phyloP scores from a whole-genome alignment of 2,888 invertebrate species.

The Nomada ruficornis region DNA sequence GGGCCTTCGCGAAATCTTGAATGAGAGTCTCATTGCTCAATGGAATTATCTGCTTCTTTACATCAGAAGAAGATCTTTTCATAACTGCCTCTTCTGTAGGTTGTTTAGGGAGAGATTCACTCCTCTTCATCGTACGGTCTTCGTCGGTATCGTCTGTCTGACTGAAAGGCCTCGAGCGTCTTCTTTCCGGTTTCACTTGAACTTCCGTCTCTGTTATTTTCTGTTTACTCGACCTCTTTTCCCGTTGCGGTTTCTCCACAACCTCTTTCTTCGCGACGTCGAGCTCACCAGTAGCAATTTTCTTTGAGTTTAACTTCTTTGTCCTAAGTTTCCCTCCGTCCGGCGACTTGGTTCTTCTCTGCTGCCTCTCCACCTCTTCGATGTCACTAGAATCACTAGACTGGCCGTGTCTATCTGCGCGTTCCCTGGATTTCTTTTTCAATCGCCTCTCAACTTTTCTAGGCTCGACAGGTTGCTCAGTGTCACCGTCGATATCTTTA shows the following conservation, averaged over 20 bases:
- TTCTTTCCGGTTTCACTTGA: slow-evolving; percentile 39
- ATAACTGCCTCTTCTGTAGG: slow-evolving; percentile 21
- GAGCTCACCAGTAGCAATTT: slow-evolving; percentile 39
- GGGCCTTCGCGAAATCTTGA: slow-evolving; percentile 76
- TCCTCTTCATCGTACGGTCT: slow-evolving; percentile 84
- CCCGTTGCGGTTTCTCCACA: slow-evolving; percentile 43
- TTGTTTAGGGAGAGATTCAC: slow-evolving; percentile 70
- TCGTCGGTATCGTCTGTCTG: slow-evolving; percentile 58
- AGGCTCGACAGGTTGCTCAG: slow-evolving; percentile 19
- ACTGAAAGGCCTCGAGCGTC: slow-evolving; percentile 30
- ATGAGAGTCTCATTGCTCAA: slow-evolving; percentile 76
- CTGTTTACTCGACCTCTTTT: slow-evolving; percentile 47
- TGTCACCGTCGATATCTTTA: slow-evolving; percentile 39
- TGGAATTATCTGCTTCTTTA: slow-evolving; percentile 81
- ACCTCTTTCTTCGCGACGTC: slow-evolving; percentile 44
- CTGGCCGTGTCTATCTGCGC: slow-evolving; percentile 63
- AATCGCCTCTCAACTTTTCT: slow-evolving; percentile 58
- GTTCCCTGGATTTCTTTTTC: slow-evolving; percentile 69
- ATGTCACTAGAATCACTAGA: slow-evolving; percentile 76
- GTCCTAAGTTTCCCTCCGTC: slow-evolving; percentile 56
- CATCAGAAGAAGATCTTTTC: slow-evolving; percentile 62
- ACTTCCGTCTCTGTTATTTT: slow-evolving; percentile 50
- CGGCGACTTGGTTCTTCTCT: slow-evolving; percentile 71
- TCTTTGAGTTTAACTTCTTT: slow-evolving; percentile 58
- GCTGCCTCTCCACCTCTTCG: slow-evolving; percentile 61